A percentile compares a stretch with the other conserved stretches of the same genome.
Evolutionary conservation across 2,113 vertebrate genomes (phyloP).

Genomic region (Scolopax mira): DNA sequence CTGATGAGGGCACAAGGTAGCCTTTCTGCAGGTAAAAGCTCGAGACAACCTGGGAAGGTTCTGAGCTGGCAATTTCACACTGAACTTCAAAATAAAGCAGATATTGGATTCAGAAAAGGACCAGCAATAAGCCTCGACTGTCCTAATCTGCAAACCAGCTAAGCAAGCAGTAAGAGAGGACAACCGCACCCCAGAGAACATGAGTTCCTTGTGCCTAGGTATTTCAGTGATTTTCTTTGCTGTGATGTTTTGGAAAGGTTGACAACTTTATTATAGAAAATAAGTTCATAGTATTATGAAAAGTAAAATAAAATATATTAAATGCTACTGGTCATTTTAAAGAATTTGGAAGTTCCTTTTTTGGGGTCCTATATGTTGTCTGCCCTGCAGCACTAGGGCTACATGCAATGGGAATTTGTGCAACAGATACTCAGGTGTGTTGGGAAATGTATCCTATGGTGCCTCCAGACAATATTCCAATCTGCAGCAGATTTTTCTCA

Average conservation of each 20-base stretch:
- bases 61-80: neutral
- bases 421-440: neutral
- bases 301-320: neutral
- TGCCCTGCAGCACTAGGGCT: neutral
- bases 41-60: neutral
- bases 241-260: neutral
- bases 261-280: neutral
- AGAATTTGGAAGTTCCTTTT: neutral
- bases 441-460: neutral
- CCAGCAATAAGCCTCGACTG: neutral
- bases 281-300: neutral
- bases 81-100: neutral
- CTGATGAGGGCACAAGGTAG: slow-evolving; percentile 28
- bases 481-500: neutral
- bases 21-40: slow-evolving; percentile 28
- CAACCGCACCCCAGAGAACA: neutral
- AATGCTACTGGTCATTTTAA: neutral
- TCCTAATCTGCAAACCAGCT: neutral
- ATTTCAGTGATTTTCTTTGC: neutral
- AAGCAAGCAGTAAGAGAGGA: neutral
- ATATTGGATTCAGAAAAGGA: neutral
- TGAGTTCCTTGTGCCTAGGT: neutral
- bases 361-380: neutral
- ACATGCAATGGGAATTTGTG: neutral
- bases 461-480: neutral